Conservation (phyloP, 2,113 vertebrate genomes). For the Anhinga rufa region DNA sequence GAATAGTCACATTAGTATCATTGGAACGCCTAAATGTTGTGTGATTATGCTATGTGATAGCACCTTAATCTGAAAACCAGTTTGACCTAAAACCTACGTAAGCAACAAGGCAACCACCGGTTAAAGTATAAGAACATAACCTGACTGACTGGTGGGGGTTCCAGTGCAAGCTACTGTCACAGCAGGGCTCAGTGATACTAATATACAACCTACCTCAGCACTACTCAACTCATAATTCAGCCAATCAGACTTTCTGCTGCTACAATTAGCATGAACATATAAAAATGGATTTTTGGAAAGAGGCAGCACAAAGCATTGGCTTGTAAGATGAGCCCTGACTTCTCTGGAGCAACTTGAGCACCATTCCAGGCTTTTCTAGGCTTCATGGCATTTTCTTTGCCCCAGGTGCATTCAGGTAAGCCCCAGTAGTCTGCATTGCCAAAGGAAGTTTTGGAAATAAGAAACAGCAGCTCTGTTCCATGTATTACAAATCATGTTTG, state of each 20-base stretch:
- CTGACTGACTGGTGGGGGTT: background rate
- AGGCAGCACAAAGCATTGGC: background rate
- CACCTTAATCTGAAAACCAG: too few relatives aligned
- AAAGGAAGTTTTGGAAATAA: background rate
- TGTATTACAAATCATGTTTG: background rate
- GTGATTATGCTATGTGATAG: background rate
- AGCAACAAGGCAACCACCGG: background rate
- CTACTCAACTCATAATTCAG: background rate
- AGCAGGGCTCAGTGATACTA: background rate
- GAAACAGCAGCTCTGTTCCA: background rate
- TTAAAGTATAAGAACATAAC: background rate
- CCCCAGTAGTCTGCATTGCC: accelerated
- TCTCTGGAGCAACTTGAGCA: background rate
- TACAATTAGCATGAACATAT: background rate
- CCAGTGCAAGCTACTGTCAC: background rate
- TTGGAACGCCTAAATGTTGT: background rate
- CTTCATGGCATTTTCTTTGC: background rate
- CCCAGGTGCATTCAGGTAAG: background rate
- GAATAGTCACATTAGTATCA: background rate
- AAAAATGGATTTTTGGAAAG: background rate
- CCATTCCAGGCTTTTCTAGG: background rate
- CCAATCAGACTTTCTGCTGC: background rate
- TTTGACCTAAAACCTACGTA: accelerated
- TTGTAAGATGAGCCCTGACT: background rate
- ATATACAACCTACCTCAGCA: background rate